Evolutionary conservation across 2,888 invertebrate species (phyloP).

Genomic region (Liopterus haemorrhoidalis): DNA sequence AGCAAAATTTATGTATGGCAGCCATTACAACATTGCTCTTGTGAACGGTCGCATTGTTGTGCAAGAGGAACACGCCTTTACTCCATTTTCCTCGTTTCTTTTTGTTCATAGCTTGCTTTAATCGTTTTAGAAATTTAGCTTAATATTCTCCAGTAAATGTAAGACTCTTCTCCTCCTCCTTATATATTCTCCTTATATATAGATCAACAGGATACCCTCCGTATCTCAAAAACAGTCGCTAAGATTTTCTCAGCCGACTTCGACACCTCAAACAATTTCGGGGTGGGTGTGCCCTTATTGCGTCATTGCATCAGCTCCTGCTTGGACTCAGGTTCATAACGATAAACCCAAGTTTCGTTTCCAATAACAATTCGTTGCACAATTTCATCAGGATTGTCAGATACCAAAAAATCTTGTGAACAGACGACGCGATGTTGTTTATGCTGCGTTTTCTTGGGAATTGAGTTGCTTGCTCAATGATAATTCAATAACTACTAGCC

Average conservation of each 20-base stretch:
- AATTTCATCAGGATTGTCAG: not conserved
- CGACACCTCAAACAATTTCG: too few species aligned
- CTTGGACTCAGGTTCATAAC: too few species aligned
- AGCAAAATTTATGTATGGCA: not conserved
- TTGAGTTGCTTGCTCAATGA: too few species aligned
- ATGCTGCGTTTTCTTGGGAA: too few species aligned
- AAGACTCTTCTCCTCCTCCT: not conserved
- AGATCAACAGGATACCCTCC: not conserved
- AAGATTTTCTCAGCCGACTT: not conserved
- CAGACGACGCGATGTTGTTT: conserved; percentile 1
- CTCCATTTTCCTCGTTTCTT: conserved; percentile 1
- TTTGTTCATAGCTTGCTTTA: too few species aligned
- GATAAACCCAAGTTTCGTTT: too few species aligned
- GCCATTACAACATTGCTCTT: conserved; percentile 2
- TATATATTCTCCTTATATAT: too few species aligned
- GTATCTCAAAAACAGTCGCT: not conserved
- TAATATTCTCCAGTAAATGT: not conserved
- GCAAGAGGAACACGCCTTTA: not conserved
- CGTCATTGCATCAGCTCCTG: too few species aligned
- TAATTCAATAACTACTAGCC: too few species aligned
- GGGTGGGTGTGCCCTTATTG: too few species aligned
- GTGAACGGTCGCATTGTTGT: not conserved
- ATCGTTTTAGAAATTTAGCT: too few species aligned
- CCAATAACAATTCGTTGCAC: not conserved
- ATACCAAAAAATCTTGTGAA: not conserved